These are phyloP conservation scores for Apogon hyalosoma DNA, from an alignment of 2,797 vertebrate species.

Conservation along the genomic window DNA sequence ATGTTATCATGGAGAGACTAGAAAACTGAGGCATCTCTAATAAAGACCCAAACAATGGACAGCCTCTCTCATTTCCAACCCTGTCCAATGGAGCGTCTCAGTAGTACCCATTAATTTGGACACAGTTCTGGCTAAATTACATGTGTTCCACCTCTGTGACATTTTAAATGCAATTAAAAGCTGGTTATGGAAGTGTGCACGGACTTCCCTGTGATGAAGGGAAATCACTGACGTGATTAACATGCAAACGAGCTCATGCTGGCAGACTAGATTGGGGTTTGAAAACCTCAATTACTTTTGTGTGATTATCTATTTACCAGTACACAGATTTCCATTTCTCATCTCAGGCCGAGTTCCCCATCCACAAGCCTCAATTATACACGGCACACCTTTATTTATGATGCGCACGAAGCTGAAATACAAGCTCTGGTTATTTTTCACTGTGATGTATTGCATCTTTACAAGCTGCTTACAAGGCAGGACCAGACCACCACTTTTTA, in stretches of 20 bases:
- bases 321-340: conserved; percentile 99
- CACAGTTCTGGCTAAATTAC: conserved; percentile 98
- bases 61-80: conserved; percentile 79
- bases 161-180: conserved; percentile 99
- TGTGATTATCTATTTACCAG: conserved; percentile 99
- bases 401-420: conserved; percentile 72
- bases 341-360: conserved; percentile 86
- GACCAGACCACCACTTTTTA: conserved; percentile 63
- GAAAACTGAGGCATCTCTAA: conserved; percentile 68
- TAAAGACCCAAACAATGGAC: conserved; percentile 83
- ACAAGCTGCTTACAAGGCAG: conserved; percentile 58
- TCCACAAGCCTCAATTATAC: conserved; percentile 77
- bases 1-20: conserved; percentile 55
- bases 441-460: conserved; percentile 74
- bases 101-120: conserved; percentile 95
- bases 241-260: conserved; percentile 99
- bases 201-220: conserved; percentile 96
- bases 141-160: conserved; percentile 99
- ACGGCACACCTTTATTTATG: conserved; percentile 87
- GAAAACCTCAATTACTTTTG: conserved; percentile 99
- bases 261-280: conserved; percentile 99
- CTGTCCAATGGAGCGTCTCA: conserved; percentile 82
- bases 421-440: conserved; percentile 75
- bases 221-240: conserved; percentile 99
- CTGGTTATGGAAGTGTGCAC: conserved; percentile 94